phyloP scores from a whole-genome alignment of 23 tunicate species.

The Corella eumyota region DNA sequence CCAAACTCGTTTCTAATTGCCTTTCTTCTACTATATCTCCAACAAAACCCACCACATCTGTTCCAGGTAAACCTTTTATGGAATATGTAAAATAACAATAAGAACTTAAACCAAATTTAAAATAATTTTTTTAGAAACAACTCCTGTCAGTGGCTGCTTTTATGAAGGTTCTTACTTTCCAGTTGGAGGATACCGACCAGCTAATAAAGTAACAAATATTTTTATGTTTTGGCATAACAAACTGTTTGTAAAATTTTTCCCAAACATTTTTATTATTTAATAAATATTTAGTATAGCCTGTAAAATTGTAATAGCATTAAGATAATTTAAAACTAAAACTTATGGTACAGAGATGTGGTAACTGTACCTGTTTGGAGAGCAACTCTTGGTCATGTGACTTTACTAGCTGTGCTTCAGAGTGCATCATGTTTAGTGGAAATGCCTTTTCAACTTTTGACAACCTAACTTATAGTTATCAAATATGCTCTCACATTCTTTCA shows the following conservation, averaged over 20 bases:
- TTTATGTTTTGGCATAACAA: too few species aligned
- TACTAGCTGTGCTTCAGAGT: constrained; percentile 3
- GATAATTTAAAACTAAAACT: too few species aligned
- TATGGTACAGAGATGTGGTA: constrained; percentile 7
- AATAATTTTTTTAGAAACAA: background rate
- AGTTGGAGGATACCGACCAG: constrained; percentile 1
- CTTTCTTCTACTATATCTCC: too few species aligned
- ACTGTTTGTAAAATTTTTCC: too few species aligned
- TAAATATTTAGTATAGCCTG: too few species aligned
- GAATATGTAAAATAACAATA: too few species aligned
- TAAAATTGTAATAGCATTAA: too few species aligned
- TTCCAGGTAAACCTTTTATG: too few species aligned
- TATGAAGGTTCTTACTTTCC: constrained; percentile 4
- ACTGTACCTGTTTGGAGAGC: constrained; percentile 4
- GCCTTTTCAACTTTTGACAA: constrained; percentile 1
- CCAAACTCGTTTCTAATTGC: too few species aligned
- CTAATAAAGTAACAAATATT: background rate
- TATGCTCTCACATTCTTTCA: constrained; percentile 7
- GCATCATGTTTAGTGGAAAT: constrained; percentile 10
- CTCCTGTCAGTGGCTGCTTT: constrained; percentile 2
- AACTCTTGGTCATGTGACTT: constrained; percentile 2
- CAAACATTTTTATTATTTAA: too few species aligned
- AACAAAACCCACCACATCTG: too few species aligned
- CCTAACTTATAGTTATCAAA: constrained; percentile 1
- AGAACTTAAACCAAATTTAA: too few species aligned